phyloP scores from a whole-genome alignment of 2,113 vertebrate genomes.

The Tragelaphus buxtoni region DNA sequence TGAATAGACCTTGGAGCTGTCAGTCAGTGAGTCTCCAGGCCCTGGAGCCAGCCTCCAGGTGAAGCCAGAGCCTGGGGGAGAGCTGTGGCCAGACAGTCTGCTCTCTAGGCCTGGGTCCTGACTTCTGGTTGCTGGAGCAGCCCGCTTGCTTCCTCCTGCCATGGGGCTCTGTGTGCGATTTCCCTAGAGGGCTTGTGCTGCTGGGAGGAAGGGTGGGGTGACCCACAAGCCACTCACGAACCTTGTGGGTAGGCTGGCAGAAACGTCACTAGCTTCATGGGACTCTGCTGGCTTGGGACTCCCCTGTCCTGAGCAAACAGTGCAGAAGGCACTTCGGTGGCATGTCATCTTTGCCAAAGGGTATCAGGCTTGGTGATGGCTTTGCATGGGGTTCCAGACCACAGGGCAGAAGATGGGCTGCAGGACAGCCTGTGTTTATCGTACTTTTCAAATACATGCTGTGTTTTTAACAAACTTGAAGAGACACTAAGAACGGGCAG shows the following conservation, averaged over 20 bases:
- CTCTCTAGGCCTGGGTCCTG: not conserved
- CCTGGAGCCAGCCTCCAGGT: too few relatives aligned
- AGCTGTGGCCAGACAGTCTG: not conserved
- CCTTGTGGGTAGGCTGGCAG: not conserved
- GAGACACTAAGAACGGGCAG: not conserved
- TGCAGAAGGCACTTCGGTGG: not conserved
- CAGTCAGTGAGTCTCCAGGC: not conserved
- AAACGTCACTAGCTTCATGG: accelerated
- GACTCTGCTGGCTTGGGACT: not conserved
- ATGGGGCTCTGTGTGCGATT: not conserved
- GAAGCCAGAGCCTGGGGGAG: not conserved
- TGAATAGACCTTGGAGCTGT: not conserved
- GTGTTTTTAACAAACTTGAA: not conserved
- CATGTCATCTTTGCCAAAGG: accelerated
- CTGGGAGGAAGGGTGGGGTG: not conserved
- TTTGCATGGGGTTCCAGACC: not conserved
- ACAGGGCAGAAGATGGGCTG: not conserved
- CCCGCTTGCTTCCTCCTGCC: not conserved
- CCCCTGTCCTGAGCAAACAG: too few relatives aligned
- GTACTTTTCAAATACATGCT: accelerated
- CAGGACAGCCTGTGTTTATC: not conserved
- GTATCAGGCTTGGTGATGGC: not conserved
- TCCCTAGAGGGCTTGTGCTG: not conserved
- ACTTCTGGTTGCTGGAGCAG: not conserved
- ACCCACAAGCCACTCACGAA: not conserved